These are phyloP conservation scores for Conchocele bisecta DNA, from an alignment of 2,888 invertebrate genomes.

Conservation along the genomic window DNA sequence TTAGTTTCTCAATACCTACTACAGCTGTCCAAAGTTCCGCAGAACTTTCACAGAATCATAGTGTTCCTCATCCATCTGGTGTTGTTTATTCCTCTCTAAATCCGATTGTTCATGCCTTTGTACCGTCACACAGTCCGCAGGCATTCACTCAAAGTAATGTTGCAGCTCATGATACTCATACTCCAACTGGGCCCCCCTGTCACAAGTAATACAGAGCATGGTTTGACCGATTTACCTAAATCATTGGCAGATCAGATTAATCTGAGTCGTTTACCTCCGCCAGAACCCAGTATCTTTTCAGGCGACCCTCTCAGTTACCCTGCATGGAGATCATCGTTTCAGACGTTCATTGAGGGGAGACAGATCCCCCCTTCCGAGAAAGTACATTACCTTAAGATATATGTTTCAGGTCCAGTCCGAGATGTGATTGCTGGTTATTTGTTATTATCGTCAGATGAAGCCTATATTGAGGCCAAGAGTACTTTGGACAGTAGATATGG, in stretches of 20 bases:
- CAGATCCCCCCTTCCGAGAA: conserved; percentile 26
- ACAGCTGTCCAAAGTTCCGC: no score
- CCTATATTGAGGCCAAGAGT: conserved; percentile 33
- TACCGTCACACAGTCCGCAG: no score
- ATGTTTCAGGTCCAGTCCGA: conserved; percentile 7
- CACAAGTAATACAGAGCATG: background rate
- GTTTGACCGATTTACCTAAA: background rate
- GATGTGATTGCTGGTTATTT: conserved; percentile 24
- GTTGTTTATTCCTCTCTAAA: no score
- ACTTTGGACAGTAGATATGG: conserved; percentile 45
- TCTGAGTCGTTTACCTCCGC: conserved; percentile 35
- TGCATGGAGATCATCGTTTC: conserved; percentile 32
- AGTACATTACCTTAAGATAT: conserved; percentile 24
- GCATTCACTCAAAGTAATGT: no score
- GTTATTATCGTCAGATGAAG: conserved; percentile 16
- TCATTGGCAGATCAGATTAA: conserved; percentile 19
- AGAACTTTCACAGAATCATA: no score
- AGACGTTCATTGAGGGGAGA: conserved; percentile 27
- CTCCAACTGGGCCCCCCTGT: no score
- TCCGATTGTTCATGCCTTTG: no score
- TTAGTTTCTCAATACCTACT: no score
- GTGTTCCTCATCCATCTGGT: no score
- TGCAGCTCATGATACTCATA: no score
- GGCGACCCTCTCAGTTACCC: conserved; percentile 27
- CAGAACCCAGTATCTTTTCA: conserved; percentile 43